Base-by-base conservation (phyloP, 2,113 vertebrate genomes). In the Seriola aureovittata region DNA sequence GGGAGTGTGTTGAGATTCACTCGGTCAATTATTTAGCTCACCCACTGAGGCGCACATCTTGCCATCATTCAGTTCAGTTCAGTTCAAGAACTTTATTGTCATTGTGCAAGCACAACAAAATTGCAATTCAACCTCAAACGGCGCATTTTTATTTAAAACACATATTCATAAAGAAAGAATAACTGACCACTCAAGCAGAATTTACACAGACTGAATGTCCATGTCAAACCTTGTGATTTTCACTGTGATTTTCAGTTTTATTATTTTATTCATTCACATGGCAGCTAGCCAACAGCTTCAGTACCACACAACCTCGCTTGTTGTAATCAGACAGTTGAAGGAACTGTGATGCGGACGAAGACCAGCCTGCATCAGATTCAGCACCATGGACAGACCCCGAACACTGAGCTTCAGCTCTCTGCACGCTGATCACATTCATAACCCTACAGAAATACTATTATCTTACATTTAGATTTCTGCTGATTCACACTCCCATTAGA, bases 371-470 rank as follows among this genome's bases (percentile, higher is more conserved):
- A 7, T 63, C 12, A 36, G 13, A 64, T 89, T 91, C 74, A 92
- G 85, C 44, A 90, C 84, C 86, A 85, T 36, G 83, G 86, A 91
- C 80, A 90, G 82, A 42, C 75, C 52, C 57, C 13, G 23, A 4
- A 40, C 23, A 12, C 11, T 21, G 14, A 36, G 8, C 13, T 46
- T 12, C 23, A 50, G 50, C 21, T 70, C 52, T 68, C 21, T 67
- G 25, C 11, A 3, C 2, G 44, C 36, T 36, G 32, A 55, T 23
- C 57, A 14, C 23, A 10, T 57, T 68, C 21, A 40, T 29, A 38
- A 36, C 55, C 62, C 60, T 72, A 19, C n/a, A 48, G 1, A 3
- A 42, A 16, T 46, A 23, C 44, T 6, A 29, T 4, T n/a, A 32
- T 59, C 46, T 23, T 55, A 55, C 21, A n/a, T 21, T 54, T 7